These are phyloP conservation scores for Melipona beecheii DNA, from an alignment of 2,888 invertebrate species.

Conservation along the genomic window DNA sequence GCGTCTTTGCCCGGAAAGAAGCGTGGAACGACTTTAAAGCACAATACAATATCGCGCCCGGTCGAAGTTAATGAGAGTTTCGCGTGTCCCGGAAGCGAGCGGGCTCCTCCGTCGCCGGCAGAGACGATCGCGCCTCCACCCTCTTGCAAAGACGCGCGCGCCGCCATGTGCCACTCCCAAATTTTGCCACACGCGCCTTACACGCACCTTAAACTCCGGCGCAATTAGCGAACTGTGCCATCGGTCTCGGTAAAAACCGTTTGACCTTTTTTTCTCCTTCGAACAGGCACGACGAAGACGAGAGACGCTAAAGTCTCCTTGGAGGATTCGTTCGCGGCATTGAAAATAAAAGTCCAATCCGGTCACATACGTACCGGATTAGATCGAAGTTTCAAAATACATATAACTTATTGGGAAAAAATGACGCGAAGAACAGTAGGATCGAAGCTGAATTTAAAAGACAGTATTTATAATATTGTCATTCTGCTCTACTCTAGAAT, in stretches of 20 bases:
- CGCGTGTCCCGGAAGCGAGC: conserved; percentile 78
- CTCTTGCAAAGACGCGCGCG: conserved; percentile 46
- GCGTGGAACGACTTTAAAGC: conserved; percentile 61
- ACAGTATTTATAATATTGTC: no score
- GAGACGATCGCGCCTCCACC: conserved; percentile 54
- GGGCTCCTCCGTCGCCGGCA: conserved; percentile 68
- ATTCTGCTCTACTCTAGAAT: no score
- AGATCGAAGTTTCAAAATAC: no score
- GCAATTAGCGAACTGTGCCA: conserved; percentile 69
- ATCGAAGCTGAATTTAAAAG: no score
- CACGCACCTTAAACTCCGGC: conserved; percentile 51
- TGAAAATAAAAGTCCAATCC: neutral
- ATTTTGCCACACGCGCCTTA: conserved; percentile 74
- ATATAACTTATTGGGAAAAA: no score
- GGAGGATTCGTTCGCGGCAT: neutral
- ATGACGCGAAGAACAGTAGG: no score
- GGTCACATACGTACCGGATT: no score
- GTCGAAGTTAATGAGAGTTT: conserved; percentile 79
- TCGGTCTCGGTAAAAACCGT: conserved; percentile 41
- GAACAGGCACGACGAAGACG: conserved; percentile 1
- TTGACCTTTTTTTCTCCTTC: neutral
- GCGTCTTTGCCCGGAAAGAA: conserved; percentile 38
- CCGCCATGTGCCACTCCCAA: conserved; percentile 75
- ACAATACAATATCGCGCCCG: conserved; percentile 60
- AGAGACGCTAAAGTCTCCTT: no score